Evolutionary conservation across 1,140 invertebrate species (phyloP).

Genomic region (Atta colombica): DNA sequence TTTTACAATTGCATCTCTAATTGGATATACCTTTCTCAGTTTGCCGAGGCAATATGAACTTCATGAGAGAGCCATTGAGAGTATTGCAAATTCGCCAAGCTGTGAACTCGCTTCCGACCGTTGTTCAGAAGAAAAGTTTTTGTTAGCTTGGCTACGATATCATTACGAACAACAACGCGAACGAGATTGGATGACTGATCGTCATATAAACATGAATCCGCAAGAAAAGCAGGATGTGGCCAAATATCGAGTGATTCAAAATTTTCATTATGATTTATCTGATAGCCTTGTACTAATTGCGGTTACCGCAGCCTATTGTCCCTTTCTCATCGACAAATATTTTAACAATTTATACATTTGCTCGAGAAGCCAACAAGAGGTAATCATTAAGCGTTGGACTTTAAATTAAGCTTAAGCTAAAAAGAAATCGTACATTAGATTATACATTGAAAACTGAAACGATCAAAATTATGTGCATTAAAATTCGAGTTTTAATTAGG

Average conservation of each 20-base stretch:
- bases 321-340: slow-evolving; percentile 78
- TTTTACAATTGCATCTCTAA: slow-evolving; percentile 13
- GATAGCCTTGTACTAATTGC: slow-evolving; percentile 82
- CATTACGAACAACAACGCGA: slow-evolving; percentile 68
- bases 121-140: slow-evolving; percentile 50
- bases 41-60: slow-evolving; percentile 4
- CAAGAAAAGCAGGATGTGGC: slow-evolving; percentile 55
- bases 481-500: not conserved
- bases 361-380: slow-evolving; percentile 76
- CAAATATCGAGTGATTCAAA: slow-evolving; percentile 50
- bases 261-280: slow-evolving; percentile 77
- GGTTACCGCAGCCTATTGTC: slow-evolving; percentile 82
- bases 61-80: slow-evolving; percentile 11
- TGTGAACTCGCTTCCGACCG: not conserved
- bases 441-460: not conserved
- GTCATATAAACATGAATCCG: slow-evolving; percentile 34
- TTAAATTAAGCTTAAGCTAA: not conserved
- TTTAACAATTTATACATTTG: slow-evolving; percentile 79
- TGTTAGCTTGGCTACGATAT: slow-evolving; percentile 74
- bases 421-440: not conserved
- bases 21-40: not conserved
- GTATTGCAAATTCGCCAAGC: not conserved
- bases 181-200: slow-evolving; percentile 70
- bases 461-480: not conserved
- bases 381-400: slow-evolving; percentile 42